phyloP scores from a whole-genome alignment of 2,113 vertebrate species.

The Cisticola juncidis region DNA sequence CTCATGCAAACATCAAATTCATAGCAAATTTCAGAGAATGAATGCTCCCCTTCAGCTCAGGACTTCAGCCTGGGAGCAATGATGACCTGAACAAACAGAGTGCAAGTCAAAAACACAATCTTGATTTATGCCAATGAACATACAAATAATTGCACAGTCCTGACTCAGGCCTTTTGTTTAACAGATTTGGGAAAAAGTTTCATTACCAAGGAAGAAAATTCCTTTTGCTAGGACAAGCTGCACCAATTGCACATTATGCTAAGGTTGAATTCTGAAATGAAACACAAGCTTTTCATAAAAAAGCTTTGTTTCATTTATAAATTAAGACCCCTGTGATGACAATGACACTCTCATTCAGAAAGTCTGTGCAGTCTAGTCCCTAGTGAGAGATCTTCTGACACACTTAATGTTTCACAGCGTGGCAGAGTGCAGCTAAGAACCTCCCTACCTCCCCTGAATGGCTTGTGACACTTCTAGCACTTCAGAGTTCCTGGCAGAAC shows the following conservation, averaged over 20 bases:
- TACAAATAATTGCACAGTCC: neutral
- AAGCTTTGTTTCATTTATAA: neutral
- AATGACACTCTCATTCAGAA: neutral
- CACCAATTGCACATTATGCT: neutral
- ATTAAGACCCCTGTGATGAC: neutral
- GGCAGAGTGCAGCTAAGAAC: neutral
- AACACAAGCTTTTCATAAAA: neutral
- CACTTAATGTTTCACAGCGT: accelerated
- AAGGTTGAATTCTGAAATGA: neutral
- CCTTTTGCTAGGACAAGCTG: neutral
- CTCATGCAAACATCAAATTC: neutral
- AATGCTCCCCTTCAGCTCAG: neutral
- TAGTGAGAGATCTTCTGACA: neutral
- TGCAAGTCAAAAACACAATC: neutral
- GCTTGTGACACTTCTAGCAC: neutral
- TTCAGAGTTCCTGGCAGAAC: neutral
- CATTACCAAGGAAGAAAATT: neutral
- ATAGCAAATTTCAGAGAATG: neutral
- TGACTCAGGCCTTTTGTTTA: neutral
- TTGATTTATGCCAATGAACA: neutral
- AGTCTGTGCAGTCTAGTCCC: neutral
- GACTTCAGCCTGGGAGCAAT: neutral
- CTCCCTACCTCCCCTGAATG: neutral
- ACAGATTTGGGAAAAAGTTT: neutral
- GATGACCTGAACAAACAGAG: neutral